Evolutionary conservation across 2,888 invertebrate genomes (phyloP).

Genomic region (Drosophila sordidapex): DNA sequence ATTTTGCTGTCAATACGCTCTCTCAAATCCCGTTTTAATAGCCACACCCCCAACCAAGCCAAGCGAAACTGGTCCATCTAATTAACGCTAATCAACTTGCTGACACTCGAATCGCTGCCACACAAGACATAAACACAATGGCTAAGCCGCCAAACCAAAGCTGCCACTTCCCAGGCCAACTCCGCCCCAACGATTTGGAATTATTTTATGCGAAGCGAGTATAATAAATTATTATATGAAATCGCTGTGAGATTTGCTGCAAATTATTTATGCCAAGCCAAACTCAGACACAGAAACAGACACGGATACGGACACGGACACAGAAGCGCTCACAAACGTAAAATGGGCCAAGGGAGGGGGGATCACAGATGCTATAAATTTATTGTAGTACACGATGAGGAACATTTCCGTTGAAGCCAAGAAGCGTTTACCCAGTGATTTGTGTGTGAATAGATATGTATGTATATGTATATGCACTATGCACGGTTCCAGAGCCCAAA

Average conservation of each 20-base stretch:
- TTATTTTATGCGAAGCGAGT: slow-evolving; percentile 40
- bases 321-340: slow-evolving; percentile 1
- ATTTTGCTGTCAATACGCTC: slow-evolving; percentile 36
- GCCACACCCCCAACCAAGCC: slow-evolving; percentile 22
- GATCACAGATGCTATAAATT: slow-evolving; percentile 59
- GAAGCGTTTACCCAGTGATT: slow-evolving; percentile 57
- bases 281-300: slow-evolving; percentile 24
- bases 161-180: background rate
- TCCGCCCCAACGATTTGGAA: slow-evolving; percentile 20
- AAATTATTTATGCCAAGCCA: slow-evolving; percentile 66
- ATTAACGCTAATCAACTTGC: slow-evolving; percentile 72
- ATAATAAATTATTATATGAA: slow-evolving; percentile 68
- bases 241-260: slow-evolving; percentile 64
- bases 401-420: slow-evolving; percentile 56
- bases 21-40: slow-evolving; percentile 45
- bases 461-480: slow-evolving; percentile 4
- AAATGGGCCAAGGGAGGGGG: background rate
- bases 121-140: slow-evolving; percentile 24
- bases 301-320: slow-evolving; percentile 5
- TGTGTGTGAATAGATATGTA: slow-evolving; percentile 37
- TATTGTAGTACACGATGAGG: slow-evolving; percentile 55
- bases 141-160: slow-evolving; percentile 30
- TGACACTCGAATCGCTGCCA: slow-evolving; percentile 53
- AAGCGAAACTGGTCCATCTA: slow-evolving; percentile 41
- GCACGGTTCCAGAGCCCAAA: slow-evolving; percentile 18